Evolutionary conservation across 1,140 invertebrate species (phyloP).

Genomic region (Rhagoletis pomonella): DNA sequence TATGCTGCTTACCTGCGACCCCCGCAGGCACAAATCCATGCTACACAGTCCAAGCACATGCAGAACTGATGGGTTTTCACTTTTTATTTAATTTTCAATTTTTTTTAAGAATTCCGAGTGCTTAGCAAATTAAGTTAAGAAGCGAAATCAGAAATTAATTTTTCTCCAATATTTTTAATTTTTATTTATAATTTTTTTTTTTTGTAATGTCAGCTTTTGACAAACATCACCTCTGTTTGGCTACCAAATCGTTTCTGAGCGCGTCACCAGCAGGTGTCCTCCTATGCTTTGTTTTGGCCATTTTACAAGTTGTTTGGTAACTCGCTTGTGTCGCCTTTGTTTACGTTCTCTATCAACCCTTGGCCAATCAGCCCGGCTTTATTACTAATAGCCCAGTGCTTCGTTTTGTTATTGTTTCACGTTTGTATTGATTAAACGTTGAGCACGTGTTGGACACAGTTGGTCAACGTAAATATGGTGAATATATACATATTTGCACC

Average conservation of each 20-base stretch:
- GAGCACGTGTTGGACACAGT: background rate
- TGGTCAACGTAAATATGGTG: conserved; percentile 6
- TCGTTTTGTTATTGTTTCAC: conserved; percentile 2
- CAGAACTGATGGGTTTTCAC: background rate
- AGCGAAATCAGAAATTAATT: background rate
- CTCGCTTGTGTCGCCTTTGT: conserved; percentile 3
- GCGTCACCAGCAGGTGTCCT: background rate
- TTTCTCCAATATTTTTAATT: background rate
- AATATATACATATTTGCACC: background rate
- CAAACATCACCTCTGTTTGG: background rate
- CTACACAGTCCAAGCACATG: conserved; percentile 58
- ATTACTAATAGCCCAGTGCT: background rate
- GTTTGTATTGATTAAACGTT: conserved; percentile 10
- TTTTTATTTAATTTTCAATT: background rate
- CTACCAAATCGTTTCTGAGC: background rate
- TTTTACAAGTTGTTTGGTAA: conserved; percentile 18
- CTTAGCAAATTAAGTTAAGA: background rate
- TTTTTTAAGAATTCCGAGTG: background rate
- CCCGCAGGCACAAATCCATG: conserved; percentile 72
- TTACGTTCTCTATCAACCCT: background rate
- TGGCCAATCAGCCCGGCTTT: background rate
- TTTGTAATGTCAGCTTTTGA: background rate
- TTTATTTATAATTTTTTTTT: background rate
- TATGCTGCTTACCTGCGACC: conserved; percentile 61
- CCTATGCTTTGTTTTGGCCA: conserved; percentile 55